Evolutionary conservation across 2,113 vertebrate species (phyloP), one percentile per base, ranked within the genome.

Genomic region (Malurus elegans): DNA sequence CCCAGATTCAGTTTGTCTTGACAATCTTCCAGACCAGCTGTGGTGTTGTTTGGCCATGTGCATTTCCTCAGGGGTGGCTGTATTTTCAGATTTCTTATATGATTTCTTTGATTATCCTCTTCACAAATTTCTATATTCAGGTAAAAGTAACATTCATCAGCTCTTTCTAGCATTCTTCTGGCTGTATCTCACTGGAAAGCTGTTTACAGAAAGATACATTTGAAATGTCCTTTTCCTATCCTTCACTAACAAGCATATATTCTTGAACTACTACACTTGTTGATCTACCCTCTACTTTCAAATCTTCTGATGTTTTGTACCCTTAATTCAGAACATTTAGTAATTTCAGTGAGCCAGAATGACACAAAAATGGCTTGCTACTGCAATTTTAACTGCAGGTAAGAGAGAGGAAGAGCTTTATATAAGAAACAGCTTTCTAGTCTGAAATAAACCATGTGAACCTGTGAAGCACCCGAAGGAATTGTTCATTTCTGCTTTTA

Each of bases 81-180:
- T 99, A 98, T 95, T 99, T 99, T 97, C 99, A 99, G 97, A 99
- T 99, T n/a, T 96, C 91, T 85, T 99, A 99, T 65, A 99, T 99
- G 98, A 97, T 99, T 94, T 98, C 98, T 28, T 98, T 99, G 79
- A 99, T 99, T 67, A 40, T 98, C 45, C 98, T 99, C 95, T 99
- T 99, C 97, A 97, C 98, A 84, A 99, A 99, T 97, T 99, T 99
- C 98, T 99, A 99, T 96, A 96, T 99, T 89, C 97, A 99, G 99
- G 99, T 99, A 97, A 98, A 88, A 88, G 61, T 74, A 79, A 45
- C 23, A 47, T 31, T 45, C 12, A 6, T 74, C 1, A 8, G 51
- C 24, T 50, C 13, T 60, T 50, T 40, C 25, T 79, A 79, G 45
- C 18, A 6, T 70, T 95, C 69, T 44, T 11, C 44, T 86, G 42